phyloP scores from a whole-genome alignment of 2,113 vertebrate species.

The Cyanoderma ruficeps region DNA sequence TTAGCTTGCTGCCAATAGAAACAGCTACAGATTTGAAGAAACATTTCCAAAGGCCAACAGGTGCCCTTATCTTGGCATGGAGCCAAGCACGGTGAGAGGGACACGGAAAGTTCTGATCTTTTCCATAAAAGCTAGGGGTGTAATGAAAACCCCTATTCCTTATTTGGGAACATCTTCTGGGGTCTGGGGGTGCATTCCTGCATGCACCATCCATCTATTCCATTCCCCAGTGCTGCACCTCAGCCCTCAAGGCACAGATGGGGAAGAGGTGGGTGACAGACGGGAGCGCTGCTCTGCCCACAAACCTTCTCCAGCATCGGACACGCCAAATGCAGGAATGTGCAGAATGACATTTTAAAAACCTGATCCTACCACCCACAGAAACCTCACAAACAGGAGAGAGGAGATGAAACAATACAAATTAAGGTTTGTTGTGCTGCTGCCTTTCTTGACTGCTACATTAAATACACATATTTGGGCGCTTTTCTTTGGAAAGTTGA shows the following conservation, averaged over 20 bases:
- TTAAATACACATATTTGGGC: background rate
- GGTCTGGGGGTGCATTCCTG: no score
- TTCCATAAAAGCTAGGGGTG: no score
- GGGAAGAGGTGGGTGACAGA: background rate
- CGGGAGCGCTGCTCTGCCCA: background rate
- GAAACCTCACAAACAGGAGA: background rate
- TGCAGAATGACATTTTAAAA: background rate
- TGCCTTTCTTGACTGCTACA: background rate
- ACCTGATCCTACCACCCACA: no score
- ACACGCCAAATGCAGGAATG: background rate
- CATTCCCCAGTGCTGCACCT: background rate
- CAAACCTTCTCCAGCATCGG: background rate
- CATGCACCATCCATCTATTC: background rate
- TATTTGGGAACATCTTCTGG: no score
- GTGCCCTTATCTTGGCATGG: no score
- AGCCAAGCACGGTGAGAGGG: no score
- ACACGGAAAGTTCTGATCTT: no score
- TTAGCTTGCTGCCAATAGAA: no score
- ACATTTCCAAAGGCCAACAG: no score
- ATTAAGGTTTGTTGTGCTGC: background rate
- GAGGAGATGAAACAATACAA: background rate
- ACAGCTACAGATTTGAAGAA: no score
- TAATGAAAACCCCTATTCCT: no score
- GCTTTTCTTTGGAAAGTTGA: background rate
- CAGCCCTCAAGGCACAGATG: background rate